phyloP scores from a whole-genome alignment of 2,888 invertebrate species.

The Callimorpha dominula region DNA sequence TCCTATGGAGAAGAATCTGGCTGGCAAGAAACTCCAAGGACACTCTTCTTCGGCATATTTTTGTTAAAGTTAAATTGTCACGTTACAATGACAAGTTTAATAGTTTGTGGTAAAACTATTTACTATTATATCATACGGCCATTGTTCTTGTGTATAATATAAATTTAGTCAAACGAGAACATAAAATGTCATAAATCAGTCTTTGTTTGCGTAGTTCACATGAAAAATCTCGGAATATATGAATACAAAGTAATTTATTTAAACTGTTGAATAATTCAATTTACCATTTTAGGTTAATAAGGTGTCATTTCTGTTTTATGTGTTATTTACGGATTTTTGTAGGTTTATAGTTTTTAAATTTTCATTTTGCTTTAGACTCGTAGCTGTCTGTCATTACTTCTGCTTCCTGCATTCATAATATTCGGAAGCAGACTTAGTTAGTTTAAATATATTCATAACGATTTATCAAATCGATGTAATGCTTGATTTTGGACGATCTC shows the following conservation, averaged over 20 bases:
- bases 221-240: neutral
- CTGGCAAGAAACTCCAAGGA: neutral
- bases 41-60: neutral
- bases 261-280: neutral
- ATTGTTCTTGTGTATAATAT: slow-evolving; percentile 17
- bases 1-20: too few relatives aligned
- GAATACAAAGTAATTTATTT: neutral
- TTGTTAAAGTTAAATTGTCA: neutral
- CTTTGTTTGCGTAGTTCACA: neutral
- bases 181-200: neutral
- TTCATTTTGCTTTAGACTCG: neutral
- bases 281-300: neutral
- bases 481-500: neutral
- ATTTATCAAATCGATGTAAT: too few relatives aligned
- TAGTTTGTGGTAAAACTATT: neutral
- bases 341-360: too few relatives aligned
- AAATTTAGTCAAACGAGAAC: neutral
- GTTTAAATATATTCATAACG: neutral
- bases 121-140: neutral
- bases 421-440: neutral
- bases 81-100: neutral
- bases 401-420: neutral
- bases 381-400: neutral
- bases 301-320: neutral
- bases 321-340: neutral